Conservation (phyloP, 2,797 vertebrate genomes). For the Lagorchestes hirsutus region DNA sequence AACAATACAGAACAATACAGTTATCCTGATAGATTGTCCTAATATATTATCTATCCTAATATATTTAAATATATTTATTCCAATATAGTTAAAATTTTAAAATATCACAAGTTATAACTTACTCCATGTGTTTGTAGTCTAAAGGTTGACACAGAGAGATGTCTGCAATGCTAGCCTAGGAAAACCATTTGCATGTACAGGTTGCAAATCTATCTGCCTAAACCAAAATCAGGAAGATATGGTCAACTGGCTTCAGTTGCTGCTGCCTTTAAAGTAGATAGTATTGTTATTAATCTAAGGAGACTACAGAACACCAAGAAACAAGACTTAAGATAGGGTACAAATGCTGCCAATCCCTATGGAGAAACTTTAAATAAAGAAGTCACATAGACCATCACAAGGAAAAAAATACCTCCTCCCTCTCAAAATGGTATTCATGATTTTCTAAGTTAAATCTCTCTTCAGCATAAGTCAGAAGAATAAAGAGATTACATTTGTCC, state of each 20-base stretch:
- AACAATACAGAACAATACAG: too few species aligned
- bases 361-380: neutral
- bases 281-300: neutral
- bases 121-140: neutral
- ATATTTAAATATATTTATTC: too few species aligned
- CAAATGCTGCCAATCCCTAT: constrained; percentile 10
- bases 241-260: neutral
- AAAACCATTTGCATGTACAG: fast-evolving
- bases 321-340: neutral
- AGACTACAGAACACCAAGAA: neutral
- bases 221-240: neutral
- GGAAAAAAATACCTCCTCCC: neutral
- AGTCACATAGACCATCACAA: neutral
- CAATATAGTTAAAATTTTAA: too few species aligned
- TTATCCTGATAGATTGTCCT: too few species aligned
- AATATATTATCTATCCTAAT: too few species aligned
- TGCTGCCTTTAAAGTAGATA: too few species aligned
- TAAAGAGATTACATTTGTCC: neutral
- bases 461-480: neutral
- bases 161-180: neutral
- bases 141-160: neutral
- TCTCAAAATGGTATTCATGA: neutral
- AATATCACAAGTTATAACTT: too few species aligned
- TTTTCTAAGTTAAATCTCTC: neutral
- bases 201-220: neutral